A percentile compares a stretch with the other conserved stretches of the same genome.
These are phyloP conservation scores for Caracal caracal DNA, from an alignment of 2,113 vertebrate genomes.

Conservation along the genomic window DNA sequence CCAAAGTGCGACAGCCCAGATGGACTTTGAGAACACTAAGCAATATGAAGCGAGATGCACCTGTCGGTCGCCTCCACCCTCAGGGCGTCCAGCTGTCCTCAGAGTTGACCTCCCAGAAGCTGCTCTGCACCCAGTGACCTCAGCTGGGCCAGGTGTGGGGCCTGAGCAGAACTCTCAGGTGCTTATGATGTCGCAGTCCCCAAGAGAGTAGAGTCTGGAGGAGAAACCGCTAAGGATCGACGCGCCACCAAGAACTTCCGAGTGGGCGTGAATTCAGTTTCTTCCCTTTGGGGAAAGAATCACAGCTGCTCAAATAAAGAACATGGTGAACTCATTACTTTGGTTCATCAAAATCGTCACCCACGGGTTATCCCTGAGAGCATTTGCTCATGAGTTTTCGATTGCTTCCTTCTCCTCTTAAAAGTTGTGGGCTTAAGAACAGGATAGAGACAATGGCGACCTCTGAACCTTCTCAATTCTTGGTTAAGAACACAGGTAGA, in stretches of 20 bases:
- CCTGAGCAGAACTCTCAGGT: constrained; percentile 40
- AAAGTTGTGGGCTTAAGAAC: background rate
- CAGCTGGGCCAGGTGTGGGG: constrained; percentile 6
- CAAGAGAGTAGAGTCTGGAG: background rate
- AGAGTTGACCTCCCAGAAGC: constrained; percentile 14
- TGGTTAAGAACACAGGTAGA: constrained; percentile 38
- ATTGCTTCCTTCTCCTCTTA: background rate
- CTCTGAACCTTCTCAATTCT: background rate
- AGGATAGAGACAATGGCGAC: background rate
- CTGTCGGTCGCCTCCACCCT: background rate
- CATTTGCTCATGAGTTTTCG: background rate
- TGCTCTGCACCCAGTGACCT: constrained; percentile 15
- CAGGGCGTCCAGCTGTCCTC: background rate
- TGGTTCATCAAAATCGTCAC: background rate
- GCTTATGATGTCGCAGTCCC: background rate
- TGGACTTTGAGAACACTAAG: constrained; percentile 31
- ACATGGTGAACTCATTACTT: background rate
- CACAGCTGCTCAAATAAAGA: constrained; percentile 52
- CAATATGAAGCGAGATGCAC: background rate
- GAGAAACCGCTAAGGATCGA: background rate
- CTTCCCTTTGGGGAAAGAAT: background rate
- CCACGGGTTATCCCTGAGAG: background rate
- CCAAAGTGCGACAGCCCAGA: background rate
- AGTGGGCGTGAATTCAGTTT: background rate
- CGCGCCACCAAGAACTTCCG: background rate